These are phyloP conservation scores for Kryptolebias marmoratus DNA, from an alignment of 2,113 vertebrate species.

Conservation along the genomic window DNA sequence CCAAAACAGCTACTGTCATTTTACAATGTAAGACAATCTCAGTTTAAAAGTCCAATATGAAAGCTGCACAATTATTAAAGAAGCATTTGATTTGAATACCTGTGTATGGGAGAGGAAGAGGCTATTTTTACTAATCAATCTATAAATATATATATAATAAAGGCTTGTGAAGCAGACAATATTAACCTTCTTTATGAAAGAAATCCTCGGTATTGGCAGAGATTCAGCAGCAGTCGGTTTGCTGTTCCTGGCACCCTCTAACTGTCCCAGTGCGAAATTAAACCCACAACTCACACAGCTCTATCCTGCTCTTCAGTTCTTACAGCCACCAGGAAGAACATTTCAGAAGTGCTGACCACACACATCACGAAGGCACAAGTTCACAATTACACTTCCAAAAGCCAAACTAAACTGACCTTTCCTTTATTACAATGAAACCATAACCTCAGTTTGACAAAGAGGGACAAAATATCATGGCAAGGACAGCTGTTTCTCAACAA, in stretches of 20 bases:
- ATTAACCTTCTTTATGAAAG: constrained; percentile 37
- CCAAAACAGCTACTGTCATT: no score
- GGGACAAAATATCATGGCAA: constrained; percentile 12
- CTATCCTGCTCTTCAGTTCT: constrained; percentile 51
- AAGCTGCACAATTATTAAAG: neutral
- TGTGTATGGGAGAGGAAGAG: neutral
- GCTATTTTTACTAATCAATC: neutral
- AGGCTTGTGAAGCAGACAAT: constrained; percentile 4
- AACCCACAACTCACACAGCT: constrained; percentile 75
- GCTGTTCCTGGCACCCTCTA: constrained; percentile 65
- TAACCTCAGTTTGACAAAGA: constrained; percentile 16
- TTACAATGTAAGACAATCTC: no score
- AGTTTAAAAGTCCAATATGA: no score
- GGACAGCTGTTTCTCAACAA: constrained; percentile 9
- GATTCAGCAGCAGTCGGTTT: constrained; percentile 46
- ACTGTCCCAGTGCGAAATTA: constrained; percentile 61
- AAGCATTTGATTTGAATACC: neutral
- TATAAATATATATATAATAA: neutral
- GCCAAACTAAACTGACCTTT: constrained; percentile 27
- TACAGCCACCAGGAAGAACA: constrained; percentile 51
- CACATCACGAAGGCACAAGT: constrained; percentile 11
- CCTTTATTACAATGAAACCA: constrained; percentile 22
- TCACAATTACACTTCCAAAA: constrained; percentile 13
- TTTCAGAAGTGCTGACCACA: constrained; percentile 32
- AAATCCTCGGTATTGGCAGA: constrained; percentile 33